phyloP scores from a whole-genome alignment of 2,797 vertebrate species.

The Eptatretus atami region DNA sequence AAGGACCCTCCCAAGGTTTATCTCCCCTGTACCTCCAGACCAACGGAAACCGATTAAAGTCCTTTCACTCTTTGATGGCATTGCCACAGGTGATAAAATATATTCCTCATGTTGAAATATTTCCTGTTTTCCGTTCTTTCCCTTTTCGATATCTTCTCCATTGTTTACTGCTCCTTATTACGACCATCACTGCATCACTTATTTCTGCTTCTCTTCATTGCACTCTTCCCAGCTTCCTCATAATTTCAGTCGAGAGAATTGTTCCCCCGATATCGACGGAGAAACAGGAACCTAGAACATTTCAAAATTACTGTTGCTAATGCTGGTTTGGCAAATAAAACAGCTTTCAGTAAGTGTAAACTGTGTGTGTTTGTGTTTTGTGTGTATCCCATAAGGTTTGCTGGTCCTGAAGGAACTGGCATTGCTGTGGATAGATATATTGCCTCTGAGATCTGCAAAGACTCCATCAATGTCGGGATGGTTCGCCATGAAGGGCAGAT shows the following conservation, averaged over 20 bases:
- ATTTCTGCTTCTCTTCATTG: no score
- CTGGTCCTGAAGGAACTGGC: constrained; percentile 4
- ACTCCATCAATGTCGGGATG: constrained; percentile 4
- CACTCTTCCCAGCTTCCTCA: neutral
- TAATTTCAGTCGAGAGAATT: neutral
- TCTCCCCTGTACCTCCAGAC: constrained; percentile 41
- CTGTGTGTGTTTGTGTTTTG: neutral
- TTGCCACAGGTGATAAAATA: constrained; percentile 31
- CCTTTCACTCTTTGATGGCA: constrained; percentile 60
- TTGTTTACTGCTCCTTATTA: no score
- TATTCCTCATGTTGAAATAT: neutral
- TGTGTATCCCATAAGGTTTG: neutral
- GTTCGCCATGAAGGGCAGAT: constrained; percentile 2
- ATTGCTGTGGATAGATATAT: constrained; percentile 2
- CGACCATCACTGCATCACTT: no score
- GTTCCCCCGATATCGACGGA: no score
- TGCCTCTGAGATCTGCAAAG: constrained; percentile 1
- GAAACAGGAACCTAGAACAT: no score
- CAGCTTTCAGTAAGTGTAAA: no score
- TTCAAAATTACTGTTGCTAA: no score
- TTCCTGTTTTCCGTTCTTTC: no score
- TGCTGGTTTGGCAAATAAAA: no score
- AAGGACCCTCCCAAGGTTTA: constrained; percentile 55
- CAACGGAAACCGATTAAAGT: constrained; percentile 56
- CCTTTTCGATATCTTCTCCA: no score